Percentiles rank a stretch among this genome's conserved stretches.
Evolutionary conservation across 2,888 invertebrate species (phyloP).

Genomic region (Napeogenes inachia): DNA sequence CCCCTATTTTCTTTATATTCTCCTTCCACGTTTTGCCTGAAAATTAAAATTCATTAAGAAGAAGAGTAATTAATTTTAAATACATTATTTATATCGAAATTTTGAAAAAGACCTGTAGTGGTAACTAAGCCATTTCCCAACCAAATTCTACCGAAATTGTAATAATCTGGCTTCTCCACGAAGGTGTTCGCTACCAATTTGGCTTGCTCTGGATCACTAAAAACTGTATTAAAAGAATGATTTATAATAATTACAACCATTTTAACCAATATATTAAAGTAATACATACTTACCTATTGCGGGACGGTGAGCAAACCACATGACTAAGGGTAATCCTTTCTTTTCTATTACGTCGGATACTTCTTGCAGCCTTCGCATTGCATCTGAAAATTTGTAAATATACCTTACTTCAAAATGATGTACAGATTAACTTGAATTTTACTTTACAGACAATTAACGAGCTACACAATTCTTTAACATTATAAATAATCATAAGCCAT

Average conservation of each 20-base stretch:
- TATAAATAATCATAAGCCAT: too few species aligned
- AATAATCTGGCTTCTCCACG: slow-evolving; percentile 53
- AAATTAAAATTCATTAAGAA: slow-evolving; percentile 1
- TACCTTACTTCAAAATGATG: too few species aligned
- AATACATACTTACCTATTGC: slow-evolving; percentile 18
- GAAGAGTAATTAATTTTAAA: too few species aligned
- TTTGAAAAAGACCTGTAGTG: slow-evolving; percentile 44
- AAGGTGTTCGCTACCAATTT: slow-evolving; percentile 45
- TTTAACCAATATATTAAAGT: slow-evolving; percentile 31
- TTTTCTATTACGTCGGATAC: slow-evolving; percentile 5
- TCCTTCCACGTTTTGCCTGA: slow-evolving; percentile 53
- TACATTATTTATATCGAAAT: too few species aligned
- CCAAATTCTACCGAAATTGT: slow-evolving; percentile 50
- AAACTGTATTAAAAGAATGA: slow-evolving; percentile 13
- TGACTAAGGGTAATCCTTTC: background rate
- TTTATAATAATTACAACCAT: background rate
- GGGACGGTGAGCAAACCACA: slow-evolving; percentile 31
- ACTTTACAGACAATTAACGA: too few species aligned
- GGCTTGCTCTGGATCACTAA: slow-evolving; percentile 47
- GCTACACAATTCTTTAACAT: too few species aligned
- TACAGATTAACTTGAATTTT: too few species aligned
- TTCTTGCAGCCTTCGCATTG: background rate
- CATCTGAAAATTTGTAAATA: too few species aligned
- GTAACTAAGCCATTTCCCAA: slow-evolving; percentile 58
- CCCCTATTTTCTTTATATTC: slow-evolving; percentile 52